Conservation (phyloP, 1,140 invertebrate genomes). For the Bradysia coprophila region DNA sequence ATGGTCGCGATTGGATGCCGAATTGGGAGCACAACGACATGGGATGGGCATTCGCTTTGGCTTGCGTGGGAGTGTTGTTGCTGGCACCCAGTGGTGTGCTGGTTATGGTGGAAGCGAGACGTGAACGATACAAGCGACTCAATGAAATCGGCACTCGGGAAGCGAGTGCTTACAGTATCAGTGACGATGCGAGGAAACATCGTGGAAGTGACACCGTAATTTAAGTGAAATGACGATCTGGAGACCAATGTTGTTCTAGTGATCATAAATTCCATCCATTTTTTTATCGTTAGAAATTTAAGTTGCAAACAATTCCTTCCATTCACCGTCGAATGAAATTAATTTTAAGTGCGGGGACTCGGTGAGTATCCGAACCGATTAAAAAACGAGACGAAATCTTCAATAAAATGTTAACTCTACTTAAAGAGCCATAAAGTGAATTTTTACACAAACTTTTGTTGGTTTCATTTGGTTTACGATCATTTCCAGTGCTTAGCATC, state of each 20-base stretch:
- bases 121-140: constrained; percentile 47
- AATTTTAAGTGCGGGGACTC: too few relatives aligned
- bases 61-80: constrained; percentile 53
- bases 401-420: too few relatives aligned
- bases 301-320: too few relatives aligned
- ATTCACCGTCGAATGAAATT: too few relatives aligned
- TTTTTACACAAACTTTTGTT: too few relatives aligned
- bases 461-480: too few relatives aligned
- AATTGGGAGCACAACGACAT: constrained; percentile 90
- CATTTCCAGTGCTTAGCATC: too few relatives aligned
- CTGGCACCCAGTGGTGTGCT: constrained; percentile 54
- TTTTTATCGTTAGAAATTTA: too few relatives aligned
- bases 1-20: constrained; percentile 90
- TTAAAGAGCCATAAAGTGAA: too few relatives aligned
- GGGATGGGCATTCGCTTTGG: constrained; percentile 87
- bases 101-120: constrained; percentile 63
- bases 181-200: constrained; percentile 28
- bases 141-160: constrained; percentile 42
- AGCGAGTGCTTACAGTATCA: constrained; percentile 36
- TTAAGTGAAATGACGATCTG: constrained; percentile 13
- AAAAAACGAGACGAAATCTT: too few relatives aligned
- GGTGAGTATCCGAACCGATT: too few relatives aligned
- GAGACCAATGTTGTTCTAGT: background rate
- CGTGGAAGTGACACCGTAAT: constrained; percentile 33
- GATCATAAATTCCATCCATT: too few relatives aligned